phyloP scores from a whole-genome alignment of 2,113 vertebrate species.

The Xenus cinereus region DNA sequence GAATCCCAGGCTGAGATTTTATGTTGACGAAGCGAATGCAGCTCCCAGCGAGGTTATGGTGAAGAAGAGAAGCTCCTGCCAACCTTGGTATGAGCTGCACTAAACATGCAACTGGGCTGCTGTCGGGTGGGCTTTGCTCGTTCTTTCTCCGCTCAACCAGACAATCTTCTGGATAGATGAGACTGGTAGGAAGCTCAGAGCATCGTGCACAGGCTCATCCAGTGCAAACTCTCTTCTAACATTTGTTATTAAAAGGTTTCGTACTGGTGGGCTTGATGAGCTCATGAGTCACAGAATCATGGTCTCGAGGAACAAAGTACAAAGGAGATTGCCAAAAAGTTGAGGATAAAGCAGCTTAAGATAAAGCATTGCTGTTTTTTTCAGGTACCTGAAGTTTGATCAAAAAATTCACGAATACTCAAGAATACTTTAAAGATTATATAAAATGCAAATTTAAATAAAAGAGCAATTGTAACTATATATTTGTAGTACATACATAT shows the following conservation, averaged over 20 bases:
- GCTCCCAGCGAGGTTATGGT: rapidly evolving
- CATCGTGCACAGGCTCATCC: not conserved
- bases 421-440: not conserved
- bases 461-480: not conserved
- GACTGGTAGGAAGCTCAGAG: not conserved
- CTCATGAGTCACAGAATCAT: rapidly evolving
- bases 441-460: not conserved
- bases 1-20: not conserved
- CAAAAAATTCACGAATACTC: not conserved
- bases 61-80: not conserved
- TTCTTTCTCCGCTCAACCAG: not conserved
- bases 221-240: not conserved
- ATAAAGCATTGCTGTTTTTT: not conserved
- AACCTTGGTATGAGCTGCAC: not conserved
- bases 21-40: not conserved
- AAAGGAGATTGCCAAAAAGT: not conserved
- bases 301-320: not conserved
- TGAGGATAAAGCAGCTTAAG: not conserved
- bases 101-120: not conserved
- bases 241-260: not conserved
- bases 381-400: not conserved
- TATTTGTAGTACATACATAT: not conserved
- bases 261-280: not conserved
- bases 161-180: not conserved
- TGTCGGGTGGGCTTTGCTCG: not conserved